Evolutionary conservation across 2,888 invertebrate genomes (phyloP), one percentile per base, ranked within the genome.

Genomic region (Platycheirus albimanus): DNA sequence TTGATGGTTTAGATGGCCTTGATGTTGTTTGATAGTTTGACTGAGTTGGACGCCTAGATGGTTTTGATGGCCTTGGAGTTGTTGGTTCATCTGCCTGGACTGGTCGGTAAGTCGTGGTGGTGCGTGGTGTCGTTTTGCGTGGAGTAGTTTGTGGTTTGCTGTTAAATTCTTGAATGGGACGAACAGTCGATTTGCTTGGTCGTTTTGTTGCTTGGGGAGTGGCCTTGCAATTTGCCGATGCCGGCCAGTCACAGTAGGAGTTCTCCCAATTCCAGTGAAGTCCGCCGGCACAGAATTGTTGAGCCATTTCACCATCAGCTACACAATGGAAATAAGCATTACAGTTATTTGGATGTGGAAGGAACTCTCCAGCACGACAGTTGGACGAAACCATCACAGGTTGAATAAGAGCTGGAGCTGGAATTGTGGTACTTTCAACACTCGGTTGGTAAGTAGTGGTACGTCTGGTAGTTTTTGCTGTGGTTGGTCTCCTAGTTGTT

Each of bases 241-340:
- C 92, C 0, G 96, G 96, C 97, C 96, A 97, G 88, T 97, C 96
- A 87, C 97, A 97, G 45, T 94, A 92, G 43, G 92, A 92, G 56
- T 92, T 92, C 0, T 91, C 87, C 19, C 92, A 90, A 86, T 96
- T 95, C 96, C 96, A 97, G 88, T 96, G 96, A 49, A 97, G 90
- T 3, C 96, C 96, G 0, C 95, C 94, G 0, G 96, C 95, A 87
- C 97, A 97, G 85, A 93, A 93, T 86, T 96, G 95, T 85, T 94
- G 94, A 33, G 92, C 93, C 88, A 95, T 91, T 70, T 94, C 93
- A 0, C 96, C 96, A 1, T 94, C 92, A 3, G 86, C 84, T 20
- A 95, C 93, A 87, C 97, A 97, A 86, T 95, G 93, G 86, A 94
- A 94, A 88, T 96, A 97, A 0, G 94, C 93, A 71, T 93, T 94